Base-by-base conservation (phyloP, 2,113 vertebrate species). In the Accipiter virgatus region DNA sequence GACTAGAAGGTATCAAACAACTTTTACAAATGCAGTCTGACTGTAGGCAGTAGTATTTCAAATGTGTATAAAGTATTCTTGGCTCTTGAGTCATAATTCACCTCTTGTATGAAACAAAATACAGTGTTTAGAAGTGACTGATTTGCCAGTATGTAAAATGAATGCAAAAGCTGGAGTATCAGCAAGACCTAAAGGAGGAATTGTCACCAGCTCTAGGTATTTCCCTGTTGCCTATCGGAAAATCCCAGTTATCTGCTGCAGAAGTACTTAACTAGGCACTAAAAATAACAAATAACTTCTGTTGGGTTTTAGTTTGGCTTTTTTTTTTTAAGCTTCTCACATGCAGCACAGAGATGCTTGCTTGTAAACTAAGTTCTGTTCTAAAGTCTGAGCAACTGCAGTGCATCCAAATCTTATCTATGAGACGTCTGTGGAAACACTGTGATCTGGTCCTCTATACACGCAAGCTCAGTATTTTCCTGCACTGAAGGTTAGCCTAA, bases 101-200 rank as follows among this genome's bases (percentile, higher is more conserved):
- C 32, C 61, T 88, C 66, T 34, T 56, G 3, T 56, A 56, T 1
- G 2, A 58, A 83, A 66, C 13, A 61, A 47, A 74, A 63, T 17
- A 34, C 18, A 47, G 10, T 19, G 21, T 75, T 67, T 26, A 56
- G 36, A 68, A 88, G 53, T 48, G 13, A 40, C 55, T 55, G 29
- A 65, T 45, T 31, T 42, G n/a, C 61, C 23, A n/a, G 15, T 19
- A 16, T 6, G 27, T 47, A 63, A 90, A 88, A 55, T 11, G 36
- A 72, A 43, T 12, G 40, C 53, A 65, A 62, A 59, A 81, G 20
- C 16, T 70, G 31, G 13, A 48, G 14, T 70, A 27, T 13, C 27
- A 34, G n/a, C 0, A 0, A 68, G 48, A 52, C 26, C 17, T 29
- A 8, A 32, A 55, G 40, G 79, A 83, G 36, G 26, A 88, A 61